A percentile compares a stretch with the other conserved stretches of the same genome.
Conservation (phyloP, 1,140 invertebrate species). For the Diprion similis region DNA sequence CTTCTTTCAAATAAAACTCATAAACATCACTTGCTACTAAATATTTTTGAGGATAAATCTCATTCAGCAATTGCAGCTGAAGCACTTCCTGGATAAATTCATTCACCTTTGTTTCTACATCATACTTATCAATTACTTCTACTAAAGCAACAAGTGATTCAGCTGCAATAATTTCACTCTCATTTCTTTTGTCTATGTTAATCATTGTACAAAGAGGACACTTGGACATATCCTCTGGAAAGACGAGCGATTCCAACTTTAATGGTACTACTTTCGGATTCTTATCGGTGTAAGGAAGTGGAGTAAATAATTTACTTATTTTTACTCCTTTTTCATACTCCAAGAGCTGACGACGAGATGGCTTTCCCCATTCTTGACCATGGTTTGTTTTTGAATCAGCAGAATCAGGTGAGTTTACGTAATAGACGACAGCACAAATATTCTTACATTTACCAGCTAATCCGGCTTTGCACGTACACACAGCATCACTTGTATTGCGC, state of each 20-base stretch:
- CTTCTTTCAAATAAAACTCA: slow-evolving; percentile 17
- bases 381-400: slow-evolving; percentile 22
- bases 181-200: slow-evolving; percentile 17
- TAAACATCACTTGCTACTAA: not conserved
- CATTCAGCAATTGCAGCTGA: slow-evolving; percentile 15
- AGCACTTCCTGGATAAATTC: slow-evolving; percentile 21
- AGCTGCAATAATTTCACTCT: slow-evolving; percentile 20
- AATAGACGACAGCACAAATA: slow-evolving; percentile 24
- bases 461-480: slow-evolving; percentile 23
- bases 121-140: not conserved
- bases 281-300: not conserved
- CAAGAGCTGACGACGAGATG: slow-evolving; percentile 20
- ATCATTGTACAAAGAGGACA: slow-evolving; percentile 14
- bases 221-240: not conserved
- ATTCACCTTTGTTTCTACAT: not conserved
- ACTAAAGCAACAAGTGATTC: slow-evolving; percentile 10
- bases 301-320: slow-evolving; percentile 6
- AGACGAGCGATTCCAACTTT: not conserved
- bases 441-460: slow-evolving; percentile 22
- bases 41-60: not conserved
- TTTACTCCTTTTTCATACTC: slow-evolving; percentile 23
- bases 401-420: slow-evolving; percentile 22
- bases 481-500: slow-evolving; percentile 19
- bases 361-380: slow-evolving; percentile 25
- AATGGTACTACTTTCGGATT: not conserved